Conservation (phyloP, 2,888 invertebrate genomes). For the Eurytoma californica region DNA sequence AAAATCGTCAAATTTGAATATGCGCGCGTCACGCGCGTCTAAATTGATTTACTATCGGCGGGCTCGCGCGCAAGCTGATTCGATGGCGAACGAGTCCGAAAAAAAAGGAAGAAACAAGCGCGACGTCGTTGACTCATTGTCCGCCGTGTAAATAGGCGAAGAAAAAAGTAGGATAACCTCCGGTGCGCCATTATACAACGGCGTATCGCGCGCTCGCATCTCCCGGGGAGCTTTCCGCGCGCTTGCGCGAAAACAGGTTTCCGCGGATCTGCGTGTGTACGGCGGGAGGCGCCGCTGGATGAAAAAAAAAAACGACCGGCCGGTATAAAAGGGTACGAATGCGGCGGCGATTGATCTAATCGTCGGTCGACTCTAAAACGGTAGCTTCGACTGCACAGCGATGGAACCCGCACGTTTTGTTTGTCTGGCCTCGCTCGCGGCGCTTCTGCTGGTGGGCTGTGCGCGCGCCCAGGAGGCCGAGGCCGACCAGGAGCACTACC, state of each 20-base stretch:
- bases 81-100: background rate
- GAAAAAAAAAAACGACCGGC: background rate
- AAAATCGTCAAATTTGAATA: background rate
- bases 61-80: background rate
- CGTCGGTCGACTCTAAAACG: background rate
- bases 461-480: background rate
- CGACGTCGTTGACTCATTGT: background rate
- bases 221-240: background rate
- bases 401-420: conserved; percentile 7
- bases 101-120: background rate
- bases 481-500: conserved; percentile 48
- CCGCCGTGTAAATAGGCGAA: background rate
- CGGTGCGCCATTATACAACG: background rate
- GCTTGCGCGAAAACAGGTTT: conserved; percentile 1
- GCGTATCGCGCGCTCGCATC: too few species aligned
- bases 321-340: conserved; percentile 30
- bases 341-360: conserved; percentile 24
- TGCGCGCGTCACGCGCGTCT: background rate
- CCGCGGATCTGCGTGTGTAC: background rate
- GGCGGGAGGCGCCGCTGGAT: background rate
- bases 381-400: background rate
- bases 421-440: conserved; percentile 12
- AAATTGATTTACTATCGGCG: background rate
- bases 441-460: background rate
- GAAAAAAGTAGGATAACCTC: background rate